Percentiles rank a stretch among this genome's conserved stretches.
Conservation (phyloP, 2,888 invertebrate species). For the Volucella inflata region DNA sequence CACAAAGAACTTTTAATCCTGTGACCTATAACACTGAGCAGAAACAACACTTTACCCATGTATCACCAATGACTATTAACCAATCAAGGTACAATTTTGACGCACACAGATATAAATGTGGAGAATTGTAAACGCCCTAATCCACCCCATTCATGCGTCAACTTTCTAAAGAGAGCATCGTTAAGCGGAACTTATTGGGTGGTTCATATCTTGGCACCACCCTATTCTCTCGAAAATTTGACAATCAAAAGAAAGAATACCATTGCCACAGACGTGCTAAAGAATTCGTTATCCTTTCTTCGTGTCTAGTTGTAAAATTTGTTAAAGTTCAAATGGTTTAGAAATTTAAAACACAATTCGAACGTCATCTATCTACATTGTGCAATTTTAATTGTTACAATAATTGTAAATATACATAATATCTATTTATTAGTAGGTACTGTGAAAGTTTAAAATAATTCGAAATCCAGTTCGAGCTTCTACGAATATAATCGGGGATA, state of each 20-base stretch:
- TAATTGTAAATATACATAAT: constrained; percentile 66
- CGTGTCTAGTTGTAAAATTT: constrained; percentile 83
- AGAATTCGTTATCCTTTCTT: constrained; percentile 84
- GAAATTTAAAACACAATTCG: constrained; percentile 66
- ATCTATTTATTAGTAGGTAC: not conserved
- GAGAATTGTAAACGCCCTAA: constrained; percentile 55
- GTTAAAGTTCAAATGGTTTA: constrained; percentile 81
- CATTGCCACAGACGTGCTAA: constrained; percentile 76
- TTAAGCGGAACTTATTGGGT: constrained; percentile 49
- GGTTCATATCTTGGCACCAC: constrained; percentile 60
- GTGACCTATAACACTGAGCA: constrained; percentile 75
- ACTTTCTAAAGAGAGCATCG: constrained; percentile 17
- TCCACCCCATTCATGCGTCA: constrained; percentile 74
- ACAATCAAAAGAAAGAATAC: constrained; percentile 72
- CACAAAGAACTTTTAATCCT: constrained; percentile 70
- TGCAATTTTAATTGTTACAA: constrained; percentile 70
- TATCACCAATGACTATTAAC: constrained; percentile 58
- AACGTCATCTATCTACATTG: constrained; percentile 55
- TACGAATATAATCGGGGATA: not conserved
- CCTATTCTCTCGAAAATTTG: constrained; percentile 59
- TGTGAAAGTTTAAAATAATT: constrained; percentile 57
- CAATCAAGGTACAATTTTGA: constrained; percentile 56
- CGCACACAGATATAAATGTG: constrained; percentile 40
- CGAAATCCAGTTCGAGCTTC: constrained; percentile 22
- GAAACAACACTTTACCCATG: constrained; percentile 56